Evolutionary conservation across 2,797 vertebrate genomes (phyloP).

Genomic region (Manis javanica): DNA sequence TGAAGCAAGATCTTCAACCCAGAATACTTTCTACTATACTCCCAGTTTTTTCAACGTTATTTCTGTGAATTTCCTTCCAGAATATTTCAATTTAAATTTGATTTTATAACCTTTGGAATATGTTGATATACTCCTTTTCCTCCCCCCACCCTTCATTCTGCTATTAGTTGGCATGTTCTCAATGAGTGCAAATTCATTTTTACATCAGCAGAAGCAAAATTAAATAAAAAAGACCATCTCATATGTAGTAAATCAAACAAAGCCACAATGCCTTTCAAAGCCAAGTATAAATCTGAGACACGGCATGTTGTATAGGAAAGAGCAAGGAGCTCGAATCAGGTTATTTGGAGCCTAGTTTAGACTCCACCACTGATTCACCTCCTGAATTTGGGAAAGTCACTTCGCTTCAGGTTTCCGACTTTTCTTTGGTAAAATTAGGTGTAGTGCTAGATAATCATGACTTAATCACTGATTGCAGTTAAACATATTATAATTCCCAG

Average conservation of each 20-base stretch:
- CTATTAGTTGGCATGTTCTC: constrained; percentile 42
- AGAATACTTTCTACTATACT: not conserved
- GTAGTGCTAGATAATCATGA: not conserved
- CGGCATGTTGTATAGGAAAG: not conserved
- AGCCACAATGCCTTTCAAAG: constrained; percentile 64
- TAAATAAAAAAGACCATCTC: constrained; percentile 69
- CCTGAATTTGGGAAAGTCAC: not conserved
- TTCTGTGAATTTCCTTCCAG: constrained; percentile 29
- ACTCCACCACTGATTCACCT: not conserved
- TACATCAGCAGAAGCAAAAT: constrained; percentile 65
- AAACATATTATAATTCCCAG: not conserved
- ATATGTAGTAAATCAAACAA: constrained; percentile 75
- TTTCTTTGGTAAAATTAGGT: not conserved
- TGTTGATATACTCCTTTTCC: not conserved
- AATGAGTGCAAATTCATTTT: constrained; percentile 69
- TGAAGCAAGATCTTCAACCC: not conserved
- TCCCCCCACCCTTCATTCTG: not conserved
- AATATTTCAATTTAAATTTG: constrained; percentile 40
- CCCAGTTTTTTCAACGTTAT: not conserved
- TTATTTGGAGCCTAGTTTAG: not conserved
- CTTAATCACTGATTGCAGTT: constrained; percentile 21
- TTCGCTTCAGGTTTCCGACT: not conserved
- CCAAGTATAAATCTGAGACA: constrained; percentile 50
- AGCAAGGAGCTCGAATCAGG: not conserved
- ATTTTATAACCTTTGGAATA: not conserved